Percentiles rank a stretch among this genome's conserved stretches.
Evolutionary conservation across 2,888 invertebrate genomes (phyloP).

Genomic region (Gandaritis pyraliata): DNA sequence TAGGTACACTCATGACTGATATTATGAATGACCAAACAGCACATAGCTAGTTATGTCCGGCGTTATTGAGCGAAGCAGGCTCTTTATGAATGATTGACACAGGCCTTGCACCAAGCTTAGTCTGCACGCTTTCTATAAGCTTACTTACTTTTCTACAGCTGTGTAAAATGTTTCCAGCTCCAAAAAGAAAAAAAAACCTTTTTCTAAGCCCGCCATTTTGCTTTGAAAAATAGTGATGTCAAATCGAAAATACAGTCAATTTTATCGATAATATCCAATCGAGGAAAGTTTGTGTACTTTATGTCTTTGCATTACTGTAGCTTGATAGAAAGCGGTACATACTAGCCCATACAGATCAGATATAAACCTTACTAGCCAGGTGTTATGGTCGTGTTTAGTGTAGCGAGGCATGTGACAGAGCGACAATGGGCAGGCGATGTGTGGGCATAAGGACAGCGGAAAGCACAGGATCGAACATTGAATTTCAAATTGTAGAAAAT

Average conservation of each 20-base stretch:
- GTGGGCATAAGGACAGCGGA: slow-evolving; percentile 74
- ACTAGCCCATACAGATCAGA: slow-evolving; percentile 42
- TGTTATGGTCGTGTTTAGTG: slow-evolving; percentile 77
- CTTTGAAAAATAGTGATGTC: not conserved
- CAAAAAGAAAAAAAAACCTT: not conserved
- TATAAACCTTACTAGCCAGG: slow-evolving; percentile 65
- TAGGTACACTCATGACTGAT: slow-evolving; percentile 8
- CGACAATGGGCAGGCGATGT: slow-evolving; percentile 79
- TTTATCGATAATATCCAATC: slow-evolving; percentile 1
- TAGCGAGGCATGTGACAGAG: slow-evolving; percentile 80
- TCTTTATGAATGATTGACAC: slow-evolving; percentile 54
- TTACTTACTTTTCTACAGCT: not conserved
- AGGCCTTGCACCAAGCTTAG: slow-evolving; percentile 55
- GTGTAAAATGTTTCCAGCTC: not conserved
- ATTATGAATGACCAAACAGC: slow-evolving; percentile 54
- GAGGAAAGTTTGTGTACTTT: not conserved
- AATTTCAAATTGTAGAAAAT: slow-evolving; percentile 26
- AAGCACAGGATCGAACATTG: slow-evolving; percentile 60
- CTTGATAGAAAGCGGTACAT: slow-evolving; percentile 50
- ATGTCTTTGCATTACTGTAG: slow-evolving; percentile 15
- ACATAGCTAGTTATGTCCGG: slow-evolving; percentile 55
- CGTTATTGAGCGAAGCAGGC: slow-evolving; percentile 59
- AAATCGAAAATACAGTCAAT: not conserved
- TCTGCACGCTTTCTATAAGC: slow-evolving; percentile 14
- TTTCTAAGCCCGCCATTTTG: not conserved